These are phyloP conservation scores for Theropithecus gelada DNA, from an alignment of 2,113 vertebrate species.

Conservation along the genomic window DNA sequence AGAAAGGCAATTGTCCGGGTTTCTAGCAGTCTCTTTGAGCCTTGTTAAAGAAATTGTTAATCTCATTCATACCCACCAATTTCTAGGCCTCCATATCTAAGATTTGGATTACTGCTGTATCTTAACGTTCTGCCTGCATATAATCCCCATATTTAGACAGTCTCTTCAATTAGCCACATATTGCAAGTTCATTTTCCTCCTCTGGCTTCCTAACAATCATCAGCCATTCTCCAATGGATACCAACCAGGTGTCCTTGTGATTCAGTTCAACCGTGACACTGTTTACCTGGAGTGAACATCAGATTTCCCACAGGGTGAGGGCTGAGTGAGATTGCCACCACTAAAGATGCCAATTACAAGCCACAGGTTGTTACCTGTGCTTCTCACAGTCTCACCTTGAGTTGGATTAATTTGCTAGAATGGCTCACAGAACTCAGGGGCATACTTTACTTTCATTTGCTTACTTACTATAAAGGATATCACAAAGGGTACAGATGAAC, in stretches of 20 bases:
- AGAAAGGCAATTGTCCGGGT: neutral
- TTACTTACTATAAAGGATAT: neutral
- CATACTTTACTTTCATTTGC: neutral
- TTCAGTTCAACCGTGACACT: neutral
- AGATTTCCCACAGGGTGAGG: neutral
- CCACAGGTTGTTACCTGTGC: neutral
- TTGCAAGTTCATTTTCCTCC: slow-evolving; percentile 2
- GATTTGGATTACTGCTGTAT: neutral
- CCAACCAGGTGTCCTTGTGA: neutral
- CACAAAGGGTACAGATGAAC: neutral
- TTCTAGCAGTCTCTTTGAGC: neutral
- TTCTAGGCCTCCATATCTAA: neutral
- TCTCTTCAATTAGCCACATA: neutral
- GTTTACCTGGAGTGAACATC: neutral
- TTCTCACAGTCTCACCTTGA: neutral
- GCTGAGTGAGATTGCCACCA: neutral
- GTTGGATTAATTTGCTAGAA: neutral
- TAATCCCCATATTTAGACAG: neutral
- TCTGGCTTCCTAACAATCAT: neutral
- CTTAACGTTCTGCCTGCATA: neutral
- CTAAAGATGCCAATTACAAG: neutral
- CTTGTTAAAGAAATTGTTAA: neutral
- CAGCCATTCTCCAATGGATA: neutral
- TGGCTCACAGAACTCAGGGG: neutral
- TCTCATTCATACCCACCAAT: neutral